Percentiles rank a stretch among this genome's conserved stretches.
phyloP scores from a whole-genome alignment of 2,888 invertebrate species.

The Corythucha ciliata region DNA sequence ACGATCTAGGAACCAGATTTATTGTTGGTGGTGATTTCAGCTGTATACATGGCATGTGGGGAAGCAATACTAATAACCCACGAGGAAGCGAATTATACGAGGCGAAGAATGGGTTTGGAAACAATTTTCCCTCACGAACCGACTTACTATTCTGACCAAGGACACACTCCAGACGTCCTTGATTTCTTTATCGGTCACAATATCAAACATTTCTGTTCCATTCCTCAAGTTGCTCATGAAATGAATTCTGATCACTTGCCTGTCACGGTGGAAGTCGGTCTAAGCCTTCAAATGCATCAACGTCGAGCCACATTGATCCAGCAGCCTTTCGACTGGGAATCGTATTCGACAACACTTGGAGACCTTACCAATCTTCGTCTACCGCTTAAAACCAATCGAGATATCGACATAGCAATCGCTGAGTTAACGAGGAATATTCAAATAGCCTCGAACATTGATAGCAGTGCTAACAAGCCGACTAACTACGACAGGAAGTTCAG shows the following conservation, averaged over 20 bases:
- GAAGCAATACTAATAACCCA: background rate
- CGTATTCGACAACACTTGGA: conserved; percentile 3
- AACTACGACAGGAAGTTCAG: no score
- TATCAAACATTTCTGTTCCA: background rate
- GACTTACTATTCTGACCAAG: conserved; percentile 10
- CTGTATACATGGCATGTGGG: conserved; percentile 1
- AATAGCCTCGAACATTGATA: background rate
- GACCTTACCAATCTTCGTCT: conserved; percentile 7
- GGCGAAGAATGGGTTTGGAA: conserved; percentile 3
- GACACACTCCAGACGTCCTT: conserved; percentile 4
- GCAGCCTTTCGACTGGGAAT: conserved; percentile 10
- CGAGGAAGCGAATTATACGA: background rate
- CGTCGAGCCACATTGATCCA: background rate
- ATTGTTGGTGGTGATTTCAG: conserved; percentile 10
- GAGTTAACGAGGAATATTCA: conserved; percentile 9
- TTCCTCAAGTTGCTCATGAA: background rate
- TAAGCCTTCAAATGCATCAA: background rate
- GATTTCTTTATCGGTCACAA: conserved; percentile 9
- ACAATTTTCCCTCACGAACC: conserved; percentile 7
- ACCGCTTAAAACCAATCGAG: background rate
- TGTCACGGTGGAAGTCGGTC: conserved; percentile 10
- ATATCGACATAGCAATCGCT: conserved; percentile 9
- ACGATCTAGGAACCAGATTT: background rate
- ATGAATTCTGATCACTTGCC: conserved; percentile 15
- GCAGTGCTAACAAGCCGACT: background rate